These are phyloP conservation scores for Solea senegalensis DNA, from an alignment of 2,113 vertebrate species.

Conservation along the genomic window DNA sequence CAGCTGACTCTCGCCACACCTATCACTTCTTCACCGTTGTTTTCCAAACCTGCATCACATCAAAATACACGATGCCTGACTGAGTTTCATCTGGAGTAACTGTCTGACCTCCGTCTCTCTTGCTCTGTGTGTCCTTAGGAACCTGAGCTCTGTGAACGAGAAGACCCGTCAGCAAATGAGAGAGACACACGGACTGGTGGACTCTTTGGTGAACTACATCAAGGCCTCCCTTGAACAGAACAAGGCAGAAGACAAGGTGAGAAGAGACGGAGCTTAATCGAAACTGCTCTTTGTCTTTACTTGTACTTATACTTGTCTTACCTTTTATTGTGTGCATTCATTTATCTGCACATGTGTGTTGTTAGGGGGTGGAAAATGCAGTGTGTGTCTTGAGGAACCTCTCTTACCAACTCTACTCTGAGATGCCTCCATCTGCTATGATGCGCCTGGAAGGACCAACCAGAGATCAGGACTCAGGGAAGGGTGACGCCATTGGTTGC, in stretches of 20 bases:
- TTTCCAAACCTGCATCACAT: slow-evolving; percentile 2
- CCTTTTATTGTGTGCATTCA: slow-evolving; percentile 2
- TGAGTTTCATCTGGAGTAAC: too few relatives aligned
- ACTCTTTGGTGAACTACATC: slow-evolving; percentile 88
- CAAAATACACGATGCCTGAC: too few relatives aligned
- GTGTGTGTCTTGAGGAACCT: slow-evolving; percentile 94
- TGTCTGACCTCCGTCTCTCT: slow-evolving; percentile 8
- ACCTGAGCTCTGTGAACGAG: slow-evolving; percentile 93
- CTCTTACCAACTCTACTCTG: slow-evolving; percentile 91
- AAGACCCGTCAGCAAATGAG: slow-evolving; percentile 92
- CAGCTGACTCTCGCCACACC: slow-evolving; percentile 16
- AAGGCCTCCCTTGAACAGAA: slow-evolving; percentile 84
- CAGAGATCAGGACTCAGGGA: slow-evolving; percentile 56
- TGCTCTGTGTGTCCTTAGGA: slow-evolving; percentile 77
- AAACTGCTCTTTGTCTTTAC: background rate
- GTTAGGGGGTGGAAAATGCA: slow-evolving; percentile 91
- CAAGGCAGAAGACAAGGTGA: slow-evolving; percentile 90
- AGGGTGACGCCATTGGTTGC: slow-evolving; percentile 88
- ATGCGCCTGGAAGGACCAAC: slow-evolving; percentile 85
- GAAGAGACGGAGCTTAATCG: background rate
- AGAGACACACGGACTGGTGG: slow-evolving; percentile 86
- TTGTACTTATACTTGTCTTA: too few relatives aligned
- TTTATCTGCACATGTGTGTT: slow-evolving; percentile 23
- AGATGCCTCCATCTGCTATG: slow-evolving; percentile 85
- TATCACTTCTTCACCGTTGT: background rate